These are phyloP conservation scores for Grammomys dolichurus DNA, from an alignment of 2,113 vertebrate genomes.

Conservation along the genomic window DNA sequence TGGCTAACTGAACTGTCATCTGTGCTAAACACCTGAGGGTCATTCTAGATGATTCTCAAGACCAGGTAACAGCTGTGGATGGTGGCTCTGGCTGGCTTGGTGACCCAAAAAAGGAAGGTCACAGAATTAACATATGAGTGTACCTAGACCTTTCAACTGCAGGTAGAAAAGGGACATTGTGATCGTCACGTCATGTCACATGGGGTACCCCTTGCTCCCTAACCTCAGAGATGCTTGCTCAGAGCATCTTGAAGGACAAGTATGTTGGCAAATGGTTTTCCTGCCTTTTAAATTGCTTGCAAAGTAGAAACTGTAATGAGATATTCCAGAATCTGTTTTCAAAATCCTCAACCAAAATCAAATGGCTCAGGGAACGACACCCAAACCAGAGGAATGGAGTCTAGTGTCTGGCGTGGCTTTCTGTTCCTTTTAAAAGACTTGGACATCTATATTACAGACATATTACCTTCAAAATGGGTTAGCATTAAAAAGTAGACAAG, in stretches of 20 bases:
- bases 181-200: accelerated
- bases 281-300: background rate
- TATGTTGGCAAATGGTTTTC: too few relatives aligned
- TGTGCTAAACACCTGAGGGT: too few relatives aligned
- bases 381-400: background rate
- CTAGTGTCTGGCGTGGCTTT: background rate
- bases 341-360: background rate
- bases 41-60: background rate
- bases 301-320: accelerated
- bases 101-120: background rate
- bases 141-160: background rate
- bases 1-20: background rate
- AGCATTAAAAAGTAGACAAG: background rate
- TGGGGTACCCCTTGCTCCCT: accelerated
- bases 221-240: background rate
- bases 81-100: background rate
- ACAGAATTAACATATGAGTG: too few relatives aligned
- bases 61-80: background rate
- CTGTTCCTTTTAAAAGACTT: background rate
- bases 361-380: background rate
- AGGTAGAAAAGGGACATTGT: background rate
- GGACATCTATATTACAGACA: background rate
- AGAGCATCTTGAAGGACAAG: background rate
- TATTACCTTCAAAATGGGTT: background rate
- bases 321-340: background rate